phyloP scores from a whole-genome alignment of 53 echinoderm and acorn worm species.

The Stichopus horrens region DNA sequence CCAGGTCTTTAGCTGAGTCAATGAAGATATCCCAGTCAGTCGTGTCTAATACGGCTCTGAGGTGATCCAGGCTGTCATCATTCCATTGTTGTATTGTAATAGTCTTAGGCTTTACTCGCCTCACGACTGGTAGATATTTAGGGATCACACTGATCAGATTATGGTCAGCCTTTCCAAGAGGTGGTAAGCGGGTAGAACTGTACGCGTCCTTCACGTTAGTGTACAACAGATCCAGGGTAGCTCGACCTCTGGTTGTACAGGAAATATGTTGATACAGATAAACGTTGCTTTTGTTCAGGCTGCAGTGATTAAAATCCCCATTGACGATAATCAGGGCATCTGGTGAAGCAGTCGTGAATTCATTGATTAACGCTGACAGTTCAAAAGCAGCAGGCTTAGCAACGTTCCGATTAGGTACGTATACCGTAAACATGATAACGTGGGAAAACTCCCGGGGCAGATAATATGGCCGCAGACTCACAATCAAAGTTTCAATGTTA shows the following conservation, averaged over 20 bases:
- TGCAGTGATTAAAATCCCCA: conserved; percentile 20
- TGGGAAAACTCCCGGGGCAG: conserved; percentile 24
- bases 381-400: conserved; percentile 5
- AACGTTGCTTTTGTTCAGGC: neutral
- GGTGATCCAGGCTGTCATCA: neutral
- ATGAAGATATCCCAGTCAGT: conserved; percentile 8
- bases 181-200: neutral
- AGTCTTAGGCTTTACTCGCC: neutral
- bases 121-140: neutral
- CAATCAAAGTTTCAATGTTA: neutral
- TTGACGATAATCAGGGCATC: neutral
- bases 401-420: conserved; percentile 26
- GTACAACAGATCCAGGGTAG: conserved; percentile 4
- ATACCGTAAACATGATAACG: conserved; percentile 1
- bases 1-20: conserved; percentile 19
- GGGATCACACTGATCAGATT: neutral
- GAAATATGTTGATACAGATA: conserved; percentile 10
- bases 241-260: neutral
- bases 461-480: conserved; percentile 21
- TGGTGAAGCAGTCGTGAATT: neutral
- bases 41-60: neutral
- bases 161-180: neutral
- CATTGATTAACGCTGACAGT: neutral
- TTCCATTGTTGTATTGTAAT: conserved; percentile 8
- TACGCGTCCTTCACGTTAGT: conserved; percentile 15